These are phyloP conservation scores for Brachypalpus laphriformis DNA, from an alignment of 2,888 invertebrate genomes.

Conservation along the genomic window DNA sequence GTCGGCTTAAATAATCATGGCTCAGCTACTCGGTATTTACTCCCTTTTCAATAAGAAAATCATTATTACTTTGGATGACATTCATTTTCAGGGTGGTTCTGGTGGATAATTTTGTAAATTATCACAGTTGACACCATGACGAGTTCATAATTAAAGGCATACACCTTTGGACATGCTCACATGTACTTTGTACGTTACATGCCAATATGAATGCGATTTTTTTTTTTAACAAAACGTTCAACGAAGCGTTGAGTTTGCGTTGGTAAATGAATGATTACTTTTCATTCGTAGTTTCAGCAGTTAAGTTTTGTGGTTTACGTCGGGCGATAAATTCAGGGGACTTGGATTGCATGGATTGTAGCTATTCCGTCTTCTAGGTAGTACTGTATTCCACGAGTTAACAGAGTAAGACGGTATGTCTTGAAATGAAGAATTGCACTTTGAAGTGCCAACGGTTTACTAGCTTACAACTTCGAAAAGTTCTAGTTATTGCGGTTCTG, in stretches of 20 bases:
- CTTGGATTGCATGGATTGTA: too few species aligned
- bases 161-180: background rate
- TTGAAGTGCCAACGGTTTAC: too few species aligned
- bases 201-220: background rate
- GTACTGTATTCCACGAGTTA: too few species aligned
- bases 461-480: too few species aligned
- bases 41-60: background rate
- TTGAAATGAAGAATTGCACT: too few species aligned
- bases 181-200: background rate
- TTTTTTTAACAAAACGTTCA: background rate
- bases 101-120: conserved; percentile 32
- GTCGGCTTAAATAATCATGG: too few species aligned
- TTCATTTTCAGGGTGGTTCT: conserved; percentile 9
- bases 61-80: conserved; percentile 4
- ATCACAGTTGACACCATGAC: conserved; percentile 21
- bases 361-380: too few species aligned
- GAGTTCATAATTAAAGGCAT: background rate
- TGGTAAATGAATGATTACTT: background rate
- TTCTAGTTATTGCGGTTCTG: too few species aligned
- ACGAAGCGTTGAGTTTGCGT: background rate
- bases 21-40: too few species aligned
- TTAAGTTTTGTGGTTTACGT: background rate
- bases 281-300: background rate
- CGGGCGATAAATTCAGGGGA: too few species aligned
- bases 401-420: too few species aligned